Base-by-base conservation (phyloP, 2,888 invertebrate genomes). In the Phaonia tiefii region DNA sequence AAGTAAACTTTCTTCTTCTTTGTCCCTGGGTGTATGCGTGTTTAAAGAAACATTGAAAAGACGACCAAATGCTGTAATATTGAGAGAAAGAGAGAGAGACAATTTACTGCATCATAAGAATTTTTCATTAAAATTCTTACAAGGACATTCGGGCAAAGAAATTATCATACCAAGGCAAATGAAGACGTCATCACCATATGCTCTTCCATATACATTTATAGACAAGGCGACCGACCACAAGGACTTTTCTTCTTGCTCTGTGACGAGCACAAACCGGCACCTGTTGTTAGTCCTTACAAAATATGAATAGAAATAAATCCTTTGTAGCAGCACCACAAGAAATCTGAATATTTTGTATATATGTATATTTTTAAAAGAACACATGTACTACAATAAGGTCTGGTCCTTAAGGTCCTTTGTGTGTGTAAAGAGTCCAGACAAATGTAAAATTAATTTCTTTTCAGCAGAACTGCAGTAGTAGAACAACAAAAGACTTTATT, bases 81-180 rank as follows among this genome's bases (percentile, higher is more conserved):
- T 78, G 69, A 69, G 67, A 60, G 66, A 58, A 31, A 10, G 13
- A 22, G 20, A 75, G 69, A 69, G 67, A 60, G 66, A 58, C 46
- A 72, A 69, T 75, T 81, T 78, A 65, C 56, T 39, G 69, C 42
- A 54, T 54, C 46, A 25, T 10, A 81, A 75, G 69, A 81, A 81
- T 78, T 54, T 81, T 81, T 81, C 69, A 78, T 81, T 81, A 81
- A 75, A 78, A 81, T 81, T 78, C 72, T 75, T 81, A 66, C 76
- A 58, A 80, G 73, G 44, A 75, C 71, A 26, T 22, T 46, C 5
- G 26, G 39, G 42, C 54, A 37, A 39, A 54, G 46, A 69, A 77
- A 77, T 77, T 67, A 74, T 75, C 22, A 54, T 46, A 44, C 26
- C 63, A 8, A 39, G 60, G 2, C 17, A 25, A 54, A 54, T 54